Evolutionary conservation across 1,140 invertebrate genomes (phyloP).

Genomic region (Anagrus nilaparvatae): DNA sequence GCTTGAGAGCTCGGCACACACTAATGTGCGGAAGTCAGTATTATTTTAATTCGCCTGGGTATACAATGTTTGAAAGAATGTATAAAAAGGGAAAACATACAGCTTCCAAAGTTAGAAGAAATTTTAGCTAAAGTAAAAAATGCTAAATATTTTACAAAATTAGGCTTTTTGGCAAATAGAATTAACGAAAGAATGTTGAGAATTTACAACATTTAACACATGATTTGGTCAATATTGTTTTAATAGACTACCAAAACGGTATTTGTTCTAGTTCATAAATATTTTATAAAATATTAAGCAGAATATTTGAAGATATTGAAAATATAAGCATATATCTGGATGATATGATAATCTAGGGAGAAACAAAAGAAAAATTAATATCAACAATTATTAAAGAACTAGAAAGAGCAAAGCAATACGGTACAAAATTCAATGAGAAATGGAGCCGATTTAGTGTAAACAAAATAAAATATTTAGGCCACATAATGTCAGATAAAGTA

Average conservation of each 20-base stretch:
- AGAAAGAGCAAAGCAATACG: constrained; percentile 16
- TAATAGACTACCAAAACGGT: constrained; percentile 26
- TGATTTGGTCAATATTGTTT: no score
- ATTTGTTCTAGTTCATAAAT: constrained; percentile 24
- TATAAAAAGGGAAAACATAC: constrained; percentile 33
- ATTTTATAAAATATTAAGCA: constrained; percentile 24
- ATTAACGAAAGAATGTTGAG: constrained; percentile 20
- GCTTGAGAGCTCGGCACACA: no score
- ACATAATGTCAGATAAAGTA: constrained; percentile 30
- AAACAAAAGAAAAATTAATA: constrained; percentile 21
- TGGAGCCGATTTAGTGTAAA: constrained; percentile 26
- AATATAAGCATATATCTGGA: constrained; percentile 28
- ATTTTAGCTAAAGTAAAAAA: no score
- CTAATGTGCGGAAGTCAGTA: no score
- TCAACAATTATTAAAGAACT: constrained; percentile 24
- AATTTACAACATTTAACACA: constrained; percentile 22
- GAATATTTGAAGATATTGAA: constrained; percentile 23
- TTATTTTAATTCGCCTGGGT: constrained; percentile 9
- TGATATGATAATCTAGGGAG: constrained; percentile 28
- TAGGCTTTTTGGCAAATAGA: constrained; percentile 30
- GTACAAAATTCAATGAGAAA: constrained; percentile 26
- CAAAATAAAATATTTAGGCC: constrained; percentile 31
- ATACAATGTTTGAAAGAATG: constrained; percentile 36
- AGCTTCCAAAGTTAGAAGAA: no score
- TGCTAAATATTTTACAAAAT: constrained; percentile 32